A percentile compares a stretch with the other conserved stretches of the same genome.
These are phyloP conservation scores for Eristalis pertinax DNA, from an alignment of 2,888 invertebrate species.

Conservation along the genomic window DNA sequence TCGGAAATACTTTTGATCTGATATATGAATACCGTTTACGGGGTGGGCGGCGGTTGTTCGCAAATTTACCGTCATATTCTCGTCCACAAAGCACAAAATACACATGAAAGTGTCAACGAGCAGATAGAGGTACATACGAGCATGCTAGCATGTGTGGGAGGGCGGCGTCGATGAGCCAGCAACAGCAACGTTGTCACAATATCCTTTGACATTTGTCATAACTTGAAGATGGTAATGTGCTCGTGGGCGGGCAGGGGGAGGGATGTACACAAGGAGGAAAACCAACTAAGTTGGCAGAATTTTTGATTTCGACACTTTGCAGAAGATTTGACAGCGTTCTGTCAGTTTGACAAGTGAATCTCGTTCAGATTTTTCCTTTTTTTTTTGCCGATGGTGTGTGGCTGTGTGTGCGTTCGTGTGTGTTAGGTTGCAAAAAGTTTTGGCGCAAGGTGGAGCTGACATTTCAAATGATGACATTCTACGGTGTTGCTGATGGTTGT, in stretches of 20 bases:
- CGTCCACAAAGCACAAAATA: constrained; percentile 49
- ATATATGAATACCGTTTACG: constrained; percentile 65
- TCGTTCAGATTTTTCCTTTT: constrained; percentile 11
- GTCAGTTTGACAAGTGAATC: constrained; percentile 23
- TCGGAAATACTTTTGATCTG: constrained; percentile 50
- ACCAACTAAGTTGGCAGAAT: constrained; percentile 1
- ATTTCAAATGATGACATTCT: neutral
- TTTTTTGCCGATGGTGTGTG: neutral
- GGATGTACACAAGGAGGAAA: neutral
- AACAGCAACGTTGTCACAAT: constrained; percentile 27
- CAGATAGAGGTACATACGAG: neutral
- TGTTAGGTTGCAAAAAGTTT: neutral
- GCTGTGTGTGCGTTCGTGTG: neutral
- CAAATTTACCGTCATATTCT: constrained; percentile 52
- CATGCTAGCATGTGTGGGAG: neutral
- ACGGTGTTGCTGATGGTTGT: neutral
- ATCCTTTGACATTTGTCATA: constrained; percentile 56
- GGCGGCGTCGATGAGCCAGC: neutral
- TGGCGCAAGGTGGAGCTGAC: neutral
- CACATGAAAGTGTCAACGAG: constrained; percentile 15
- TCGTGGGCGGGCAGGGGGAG: neutral
- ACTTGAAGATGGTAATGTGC: neutral
- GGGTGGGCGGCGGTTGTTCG: constrained; percentile 29
- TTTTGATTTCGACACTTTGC: constrained; percentile 42
- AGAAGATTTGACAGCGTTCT: constrained; percentile 30